These are phyloP conservation scores for Spatulosminthurus flaviceps DNA, from an alignment of 2,888 invertebrate genomes.

Conservation along the genomic window DNA sequence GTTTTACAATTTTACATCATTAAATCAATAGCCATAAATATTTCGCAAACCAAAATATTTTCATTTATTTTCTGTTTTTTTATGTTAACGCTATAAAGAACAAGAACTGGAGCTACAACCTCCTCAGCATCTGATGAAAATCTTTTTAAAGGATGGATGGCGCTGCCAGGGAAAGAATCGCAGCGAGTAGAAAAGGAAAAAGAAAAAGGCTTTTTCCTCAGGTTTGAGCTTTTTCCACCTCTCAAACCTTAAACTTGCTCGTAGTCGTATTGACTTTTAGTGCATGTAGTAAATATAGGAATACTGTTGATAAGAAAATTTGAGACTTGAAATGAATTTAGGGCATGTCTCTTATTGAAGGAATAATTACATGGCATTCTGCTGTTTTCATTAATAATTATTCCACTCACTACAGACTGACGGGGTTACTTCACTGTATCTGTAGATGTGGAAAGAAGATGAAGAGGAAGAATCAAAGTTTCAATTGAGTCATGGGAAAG, in stretches of 20 bases:
- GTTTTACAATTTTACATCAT: too few relatives aligned
- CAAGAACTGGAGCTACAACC: neutral
- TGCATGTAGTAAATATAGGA: too few relatives aligned
- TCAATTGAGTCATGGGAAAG: neutral
- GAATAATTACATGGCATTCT: too few relatives aligned
- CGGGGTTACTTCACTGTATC: neutral
- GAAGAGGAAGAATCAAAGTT: neutral
- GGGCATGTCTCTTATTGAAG: too few relatives aligned
- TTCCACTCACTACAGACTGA: neutral
- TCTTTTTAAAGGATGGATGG: constrained; percentile 20
- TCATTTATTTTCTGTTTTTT: too few relatives aligned
- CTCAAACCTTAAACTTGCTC: too few relatives aligned
- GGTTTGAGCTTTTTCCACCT: neutral
- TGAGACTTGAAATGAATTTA: too few relatives aligned
- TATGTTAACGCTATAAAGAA: neutral
- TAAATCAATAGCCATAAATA: too few relatives aligned
- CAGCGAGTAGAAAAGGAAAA: neutral
- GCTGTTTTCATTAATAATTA: too few relatives aligned
- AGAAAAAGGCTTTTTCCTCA: neutral
- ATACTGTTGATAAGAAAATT: too few relatives aligned
- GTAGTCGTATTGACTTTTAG: too few relatives aligned
- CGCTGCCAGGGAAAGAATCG: constrained; percentile 5
- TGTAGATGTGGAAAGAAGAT: constrained; percentile 18
- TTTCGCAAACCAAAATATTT: too few relatives aligned
- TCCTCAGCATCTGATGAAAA: neutral